Evolutionary conservation across 2,888 invertebrate species (phyloP).

Genomic region (Merodon equestris): DNA sequence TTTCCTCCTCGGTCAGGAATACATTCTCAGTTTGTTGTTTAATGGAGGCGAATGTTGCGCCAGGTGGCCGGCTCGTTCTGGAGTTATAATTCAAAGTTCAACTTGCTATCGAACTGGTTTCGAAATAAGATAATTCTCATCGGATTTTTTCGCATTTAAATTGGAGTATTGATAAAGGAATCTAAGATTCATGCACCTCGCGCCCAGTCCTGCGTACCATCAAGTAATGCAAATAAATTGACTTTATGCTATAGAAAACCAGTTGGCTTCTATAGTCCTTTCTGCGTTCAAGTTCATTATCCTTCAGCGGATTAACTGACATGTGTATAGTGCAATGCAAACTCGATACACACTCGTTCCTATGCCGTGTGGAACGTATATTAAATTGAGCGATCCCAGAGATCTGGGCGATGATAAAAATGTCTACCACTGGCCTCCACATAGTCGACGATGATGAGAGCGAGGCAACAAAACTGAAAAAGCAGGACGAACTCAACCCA

Average conservation of each 20-base stretch:
- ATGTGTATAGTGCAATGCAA: constrained; percentile 40
- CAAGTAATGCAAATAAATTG: constrained; percentile 65
- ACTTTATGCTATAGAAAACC: constrained; percentile 53
- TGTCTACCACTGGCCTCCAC: constrained; percentile 53
- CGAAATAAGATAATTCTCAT: too few species aligned
- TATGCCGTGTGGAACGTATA: constrained; percentile 1
- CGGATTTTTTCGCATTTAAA: too few species aligned
- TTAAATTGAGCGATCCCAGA: constrained; percentile 62
- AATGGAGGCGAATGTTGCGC: constrained; percentile 16
- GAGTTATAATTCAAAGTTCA: constrained; percentile 15
- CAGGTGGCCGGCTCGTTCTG: constrained; percentile 31
- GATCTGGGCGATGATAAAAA: constrained; percentile 55
- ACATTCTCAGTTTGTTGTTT: constrained; percentile 31
- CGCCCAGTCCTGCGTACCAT: too few species aligned
- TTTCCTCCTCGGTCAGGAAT: constrained; percentile 36
- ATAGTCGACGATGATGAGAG: too few species aligned
- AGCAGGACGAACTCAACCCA: background rate
- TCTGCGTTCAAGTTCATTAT: constrained; percentile 58
- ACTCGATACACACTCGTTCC: constrained; percentile 27
- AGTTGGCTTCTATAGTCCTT: constrained; percentile 25
- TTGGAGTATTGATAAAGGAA: too few species aligned
- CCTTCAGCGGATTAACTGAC: constrained; percentile 64
- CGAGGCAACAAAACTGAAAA: background rate
- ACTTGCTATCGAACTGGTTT: constrained; percentile 23
- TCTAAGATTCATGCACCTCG: too few species aligned